phyloP scores from a whole-genome alignment of 2,113 vertebrate species.

The Rynchops niger region DNA sequence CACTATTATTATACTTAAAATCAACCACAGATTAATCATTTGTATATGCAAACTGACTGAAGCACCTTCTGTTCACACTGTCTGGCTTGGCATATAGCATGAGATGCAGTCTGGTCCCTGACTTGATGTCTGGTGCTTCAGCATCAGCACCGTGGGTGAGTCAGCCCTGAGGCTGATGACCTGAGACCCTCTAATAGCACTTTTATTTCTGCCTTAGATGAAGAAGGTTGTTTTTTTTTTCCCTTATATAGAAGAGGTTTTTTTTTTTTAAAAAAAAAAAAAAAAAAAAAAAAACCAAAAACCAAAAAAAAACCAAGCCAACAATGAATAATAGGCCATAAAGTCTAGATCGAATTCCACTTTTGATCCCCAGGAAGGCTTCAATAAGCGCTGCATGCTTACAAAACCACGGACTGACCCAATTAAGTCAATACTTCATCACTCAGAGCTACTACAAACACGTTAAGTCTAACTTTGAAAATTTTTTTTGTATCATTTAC shows the following conservation, averaged over 20 bases:
- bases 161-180: neutral
- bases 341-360: neutral
- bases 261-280: too few species aligned
- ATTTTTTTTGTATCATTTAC: slow-evolving; percentile 25
- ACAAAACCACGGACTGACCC: neutral
- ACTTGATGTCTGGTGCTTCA: neutral
- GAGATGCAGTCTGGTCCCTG: neutral
- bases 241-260: too few species aligned
- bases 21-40: neutral
- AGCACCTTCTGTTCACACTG: neutral
- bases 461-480: slow-evolving; percentile 19
- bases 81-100: neutral
- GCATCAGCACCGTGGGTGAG: neutral
- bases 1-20: neutral
- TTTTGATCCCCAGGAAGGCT: slow-evolving; percentile 5
- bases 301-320: neutral
- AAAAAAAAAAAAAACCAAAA: neutral
- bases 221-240: neutral
- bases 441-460: slow-evolving; percentile 28
- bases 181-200: neutral
- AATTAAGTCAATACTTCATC: slow-evolving; percentile 39
- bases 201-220: neutral
- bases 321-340: neutral
- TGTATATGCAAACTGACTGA: neutral
- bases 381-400: neutral